Base-by-base conservation (phyloP, 1,140 invertebrate genomes). In the Neoseiulus cucumeris region DNA sequence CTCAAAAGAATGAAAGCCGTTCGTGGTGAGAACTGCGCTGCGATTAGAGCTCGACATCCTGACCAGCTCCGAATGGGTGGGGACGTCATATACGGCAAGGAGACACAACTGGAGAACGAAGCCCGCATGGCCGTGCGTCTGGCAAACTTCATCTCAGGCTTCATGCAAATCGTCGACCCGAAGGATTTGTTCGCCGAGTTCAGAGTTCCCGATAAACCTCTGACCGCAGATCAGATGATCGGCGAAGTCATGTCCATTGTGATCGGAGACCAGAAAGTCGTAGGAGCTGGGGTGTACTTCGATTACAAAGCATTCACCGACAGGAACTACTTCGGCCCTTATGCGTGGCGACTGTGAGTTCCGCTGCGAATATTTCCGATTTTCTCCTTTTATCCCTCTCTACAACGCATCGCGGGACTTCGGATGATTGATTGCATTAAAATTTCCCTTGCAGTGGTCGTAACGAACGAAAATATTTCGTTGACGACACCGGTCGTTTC, bases 301-400 rank as follows among this genome's bases (percentile, higher is more conserved):
- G 91, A 96, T 72, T 80, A 87, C 45, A 92, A 95, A 73, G 94
- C 95, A 76, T 98, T 97, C 74, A 85, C 87, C 0, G 91, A 93
- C 74, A 75, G 88, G 71, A 89, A 90, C 39, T 81, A 85, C 66
- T 98, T 98, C 76, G 93, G 90, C 20, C 93, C 94, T 0, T 92
- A 85, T 74, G 92, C 92, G 28, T 96, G 90, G 74, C 91, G 91
- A 5, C 14, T 29, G 51, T 59, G 22, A n/a, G 17, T 17, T 14
- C 5, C 22, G 33, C 2, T 7, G 45, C 64, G n/a, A n/a, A n/a
- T n/a, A n/a, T n/a, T 30, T 65, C 66, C 22, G 9, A 39, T 39
- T 9, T 39, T 39, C n/a, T n/a, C n/a, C n/a, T n/a, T n/a, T n/a
- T n/a, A n/a, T n/a, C n/a, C n/a, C n/a, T n/a, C n/a, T n/a, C n/a